phyloP scores from a whole-genome alignment of 2,113 vertebrate genomes.

The Cavia porcellus region DNA sequence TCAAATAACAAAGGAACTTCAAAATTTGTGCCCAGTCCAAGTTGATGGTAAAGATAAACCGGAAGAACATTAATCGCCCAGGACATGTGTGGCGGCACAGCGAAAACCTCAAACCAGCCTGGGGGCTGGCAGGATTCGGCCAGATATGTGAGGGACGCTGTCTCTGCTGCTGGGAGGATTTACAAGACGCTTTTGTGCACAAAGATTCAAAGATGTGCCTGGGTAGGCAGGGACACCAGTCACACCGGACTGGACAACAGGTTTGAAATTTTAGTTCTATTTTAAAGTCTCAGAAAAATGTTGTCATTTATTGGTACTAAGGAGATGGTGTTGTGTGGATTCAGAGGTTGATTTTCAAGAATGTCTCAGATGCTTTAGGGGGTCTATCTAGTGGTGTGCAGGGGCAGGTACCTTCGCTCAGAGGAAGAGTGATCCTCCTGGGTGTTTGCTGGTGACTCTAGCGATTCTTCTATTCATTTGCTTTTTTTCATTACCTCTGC shows the following conservation, averaged over 20 bases:
- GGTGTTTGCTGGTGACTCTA: not conserved
- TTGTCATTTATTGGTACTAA: not conserved
- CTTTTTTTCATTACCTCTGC: not conserved
- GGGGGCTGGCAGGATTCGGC: conserved; percentile 58
- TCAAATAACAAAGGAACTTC: conserved; percentile 53
- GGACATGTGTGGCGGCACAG: conserved; percentile 88
- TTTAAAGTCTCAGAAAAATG: conserved; percentile 1
- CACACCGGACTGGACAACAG: conserved; percentile 76
- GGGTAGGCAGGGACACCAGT: conserved; percentile 38
- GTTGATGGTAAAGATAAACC: conserved; percentile 58
- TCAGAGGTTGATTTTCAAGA: not conserved
- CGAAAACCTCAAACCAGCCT: conserved; percentile 75
- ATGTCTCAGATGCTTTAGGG: not conserved
- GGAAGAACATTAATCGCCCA: conserved; percentile 33
- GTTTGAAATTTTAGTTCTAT: conserved; percentile 82
- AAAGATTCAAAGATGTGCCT: conserved; percentile 70
- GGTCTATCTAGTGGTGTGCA: not conserved
- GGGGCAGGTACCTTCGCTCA: not conserved
- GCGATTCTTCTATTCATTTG: not conserved
- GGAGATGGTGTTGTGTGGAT: not conserved
- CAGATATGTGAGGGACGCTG: conserved; percentile 1
- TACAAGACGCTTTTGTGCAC: conserved; percentile 68
- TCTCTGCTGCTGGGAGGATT: conserved; percentile 66
- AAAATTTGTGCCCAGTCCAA: conserved; percentile 10
- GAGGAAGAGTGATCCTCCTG: not conserved